Conservation (phyloP, 2,113 vertebrate genomes). For the Oncorhynchus mykiss region DNA sequence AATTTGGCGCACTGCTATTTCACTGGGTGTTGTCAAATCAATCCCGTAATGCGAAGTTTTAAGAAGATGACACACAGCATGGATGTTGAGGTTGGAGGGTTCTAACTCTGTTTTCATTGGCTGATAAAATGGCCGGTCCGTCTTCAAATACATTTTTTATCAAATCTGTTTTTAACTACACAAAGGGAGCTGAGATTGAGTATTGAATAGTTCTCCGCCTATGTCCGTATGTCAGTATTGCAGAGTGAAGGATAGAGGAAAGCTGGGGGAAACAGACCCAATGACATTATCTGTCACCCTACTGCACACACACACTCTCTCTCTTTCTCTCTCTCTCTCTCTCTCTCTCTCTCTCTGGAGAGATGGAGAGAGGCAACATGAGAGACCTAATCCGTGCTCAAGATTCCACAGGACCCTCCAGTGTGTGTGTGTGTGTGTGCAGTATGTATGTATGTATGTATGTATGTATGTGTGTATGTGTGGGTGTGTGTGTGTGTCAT, state of each 20-base stretch:
- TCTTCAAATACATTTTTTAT: constrained; percentile 1
- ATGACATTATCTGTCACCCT: neutral
- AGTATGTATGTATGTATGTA: too few relatives aligned
- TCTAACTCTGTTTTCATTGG: neutral
- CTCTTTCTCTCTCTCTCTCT: too few relatives aligned
- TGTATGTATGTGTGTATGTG: too few relatives aligned
- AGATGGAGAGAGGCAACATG: neutral
- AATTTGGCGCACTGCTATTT: too few relatives aligned
- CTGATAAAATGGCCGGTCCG: constrained; percentile 13
- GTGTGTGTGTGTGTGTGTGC: neutral
- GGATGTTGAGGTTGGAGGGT: neutral
- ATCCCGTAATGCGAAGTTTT: too few relatives aligned
- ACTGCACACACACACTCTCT: too few relatives aligned
- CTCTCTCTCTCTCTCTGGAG: too few relatives aligned
- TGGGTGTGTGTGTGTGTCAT: neutral
- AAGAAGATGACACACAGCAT: neutral
- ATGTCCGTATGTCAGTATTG: neutral
- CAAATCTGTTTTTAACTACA: neutral
- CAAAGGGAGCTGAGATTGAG: constrained; percentile 12
- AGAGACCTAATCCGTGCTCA: neutral
- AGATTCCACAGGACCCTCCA: neutral
- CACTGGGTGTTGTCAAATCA: too few relatives aligned
- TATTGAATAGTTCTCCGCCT: constrained; percentile 9
- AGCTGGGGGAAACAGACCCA: neutral
- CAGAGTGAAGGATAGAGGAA: neutral